Percentiles rank a stretch among this genome's conserved stretches.
Conservation (phyloP, 2,888 invertebrate species). For the Ophraella communa region DNA sequence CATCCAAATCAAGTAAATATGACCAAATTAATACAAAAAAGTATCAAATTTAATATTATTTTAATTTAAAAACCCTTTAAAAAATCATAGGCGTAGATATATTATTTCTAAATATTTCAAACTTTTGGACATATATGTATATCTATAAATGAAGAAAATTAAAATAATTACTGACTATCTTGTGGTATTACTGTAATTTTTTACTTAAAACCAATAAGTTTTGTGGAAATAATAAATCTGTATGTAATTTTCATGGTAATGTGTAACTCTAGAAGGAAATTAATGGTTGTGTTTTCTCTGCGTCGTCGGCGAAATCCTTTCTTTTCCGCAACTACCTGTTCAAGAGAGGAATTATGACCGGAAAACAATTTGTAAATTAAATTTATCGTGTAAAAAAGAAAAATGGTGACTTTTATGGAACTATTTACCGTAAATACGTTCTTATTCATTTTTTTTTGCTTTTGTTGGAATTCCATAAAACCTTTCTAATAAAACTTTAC, state of each 20-base stretch:
- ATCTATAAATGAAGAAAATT: no score
- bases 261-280: constrained; percentile 27
- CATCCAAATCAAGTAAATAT: no score
- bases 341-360: constrained; percentile 32
- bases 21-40: no score
- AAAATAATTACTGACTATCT: no score
- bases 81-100: no score
- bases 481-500: neutral
- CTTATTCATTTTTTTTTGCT: neutral
- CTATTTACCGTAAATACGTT: constrained; percentile 3
- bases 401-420: constrained; percentile 23
- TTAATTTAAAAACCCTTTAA: no score
- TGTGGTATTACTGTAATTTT: no score
- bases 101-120: no score
- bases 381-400: constrained; percentile 34
- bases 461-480: neutral
- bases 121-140: no score
- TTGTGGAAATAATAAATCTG: no score
- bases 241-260: constrained; percentile 28
- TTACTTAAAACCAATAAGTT: no score
- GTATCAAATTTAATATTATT: no score
- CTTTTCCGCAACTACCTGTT: constrained; percentile 34
- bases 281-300: constrained; percentile 32
- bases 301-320: constrained; percentile 22
- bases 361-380: constrained; percentile 38